Conservation (phyloP, 2,797 vertebrate genomes). For the Amazona ochrocephala region DNA sequence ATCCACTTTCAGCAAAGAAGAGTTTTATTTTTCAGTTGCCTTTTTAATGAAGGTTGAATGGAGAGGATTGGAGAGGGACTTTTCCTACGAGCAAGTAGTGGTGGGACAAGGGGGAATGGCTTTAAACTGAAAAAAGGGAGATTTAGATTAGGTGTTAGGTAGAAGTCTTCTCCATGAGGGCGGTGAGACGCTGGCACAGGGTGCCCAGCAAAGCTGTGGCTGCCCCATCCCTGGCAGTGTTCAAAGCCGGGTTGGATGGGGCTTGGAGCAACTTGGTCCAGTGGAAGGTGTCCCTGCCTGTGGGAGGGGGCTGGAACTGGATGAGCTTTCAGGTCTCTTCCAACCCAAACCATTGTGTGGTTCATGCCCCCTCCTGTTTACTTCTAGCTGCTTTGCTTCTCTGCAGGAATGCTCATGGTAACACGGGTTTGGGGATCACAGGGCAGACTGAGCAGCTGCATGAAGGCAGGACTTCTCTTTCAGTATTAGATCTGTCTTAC, state of each 20-base stretch:
- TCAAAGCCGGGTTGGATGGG: no score
- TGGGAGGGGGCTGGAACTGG: no score
- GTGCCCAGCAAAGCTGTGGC: no score
- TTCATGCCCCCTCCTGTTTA: not conserved
- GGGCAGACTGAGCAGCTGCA: not conserved
- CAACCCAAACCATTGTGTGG: no score
- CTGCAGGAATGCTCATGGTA: not conserved
- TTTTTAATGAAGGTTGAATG: not conserved
- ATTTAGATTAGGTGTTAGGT: no score
- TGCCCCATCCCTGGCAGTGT: no score
- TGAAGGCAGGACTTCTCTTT: not conserved
- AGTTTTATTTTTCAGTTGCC: not conserved
- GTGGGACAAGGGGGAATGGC: not conserved
- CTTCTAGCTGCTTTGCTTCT: not conserved
- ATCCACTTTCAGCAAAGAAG: not conserved
- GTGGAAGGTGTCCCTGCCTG: no score
- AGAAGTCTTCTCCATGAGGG: no score
- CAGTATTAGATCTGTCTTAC: not conserved
- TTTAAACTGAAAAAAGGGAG: no score
- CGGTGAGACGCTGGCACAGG: no score
- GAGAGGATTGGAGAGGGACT: not conserved
- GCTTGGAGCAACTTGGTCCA: no score
- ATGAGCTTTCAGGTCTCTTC: no score
- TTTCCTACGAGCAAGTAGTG: not conserved
- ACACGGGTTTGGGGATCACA: fast-evolving